These are phyloP conservation scores for Casuarius casuarius DNA, from an alignment of 2,113 vertebrate genomes.

Conservation along the genomic window DNA sequence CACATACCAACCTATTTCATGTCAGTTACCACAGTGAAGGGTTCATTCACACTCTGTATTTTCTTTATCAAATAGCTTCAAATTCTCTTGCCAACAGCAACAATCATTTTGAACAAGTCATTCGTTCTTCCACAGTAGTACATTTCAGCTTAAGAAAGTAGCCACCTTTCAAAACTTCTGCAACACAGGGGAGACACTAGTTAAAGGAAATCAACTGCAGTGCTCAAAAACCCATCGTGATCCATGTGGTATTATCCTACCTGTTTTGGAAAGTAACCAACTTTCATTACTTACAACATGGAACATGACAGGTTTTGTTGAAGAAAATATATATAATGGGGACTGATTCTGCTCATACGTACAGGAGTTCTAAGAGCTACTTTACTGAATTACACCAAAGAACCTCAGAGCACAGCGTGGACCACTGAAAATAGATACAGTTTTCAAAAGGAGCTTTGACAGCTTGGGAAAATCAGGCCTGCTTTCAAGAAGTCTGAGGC, in stretches of 20 bases:
- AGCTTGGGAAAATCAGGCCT: background rate
- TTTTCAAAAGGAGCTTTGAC: background rate
- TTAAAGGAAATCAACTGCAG: background rate
- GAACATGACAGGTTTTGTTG: background rate
- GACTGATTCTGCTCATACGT: background rate
- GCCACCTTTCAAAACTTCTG: background rate
- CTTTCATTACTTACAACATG: background rate
- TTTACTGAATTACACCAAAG: background rate
- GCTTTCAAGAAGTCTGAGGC: background rate
- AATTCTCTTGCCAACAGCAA: constrained; percentile 31
- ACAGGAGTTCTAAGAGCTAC: background rate
- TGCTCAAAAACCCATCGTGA: background rate
- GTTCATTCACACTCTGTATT: background rate
- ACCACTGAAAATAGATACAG: background rate
- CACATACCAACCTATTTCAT: constrained; percentile 13
- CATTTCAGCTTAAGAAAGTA: constrained; percentile 12
- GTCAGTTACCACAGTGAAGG: constrained; percentile 11
- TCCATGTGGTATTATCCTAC: background rate
- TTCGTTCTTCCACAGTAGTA: background rate
- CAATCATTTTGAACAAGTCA: constrained; percentile 22
- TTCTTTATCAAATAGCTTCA: background rate
- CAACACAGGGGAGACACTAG: background rate
- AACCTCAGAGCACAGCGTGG: background rate
- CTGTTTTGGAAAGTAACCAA: background rate
- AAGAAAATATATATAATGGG: background rate